Conservation (phyloP, 2,113 vertebrate genomes). For the Sturnus vulgaris region DNA sequence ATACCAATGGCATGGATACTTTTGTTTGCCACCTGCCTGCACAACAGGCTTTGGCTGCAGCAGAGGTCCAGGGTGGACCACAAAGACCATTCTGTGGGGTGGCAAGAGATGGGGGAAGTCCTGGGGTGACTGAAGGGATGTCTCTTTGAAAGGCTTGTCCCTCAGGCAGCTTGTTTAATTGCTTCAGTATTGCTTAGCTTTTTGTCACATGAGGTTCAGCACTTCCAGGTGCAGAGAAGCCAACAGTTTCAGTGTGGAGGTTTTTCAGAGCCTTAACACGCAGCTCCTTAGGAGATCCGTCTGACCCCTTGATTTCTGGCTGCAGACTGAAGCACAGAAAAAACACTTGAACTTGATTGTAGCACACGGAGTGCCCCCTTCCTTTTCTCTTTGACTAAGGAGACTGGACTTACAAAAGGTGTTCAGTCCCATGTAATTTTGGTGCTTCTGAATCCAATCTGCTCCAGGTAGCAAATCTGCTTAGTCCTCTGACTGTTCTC, state of each 20-base stretch:
- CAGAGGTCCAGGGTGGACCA: neutral
- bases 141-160: neutral
- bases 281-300: neutral
- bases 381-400: neutral
- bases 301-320: neutral
- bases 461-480: neutral
- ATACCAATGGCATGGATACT: neutral
- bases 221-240: neutral
- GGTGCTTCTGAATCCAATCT: neutral
- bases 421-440: neutral
- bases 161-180: neutral
- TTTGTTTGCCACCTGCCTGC: neutral
- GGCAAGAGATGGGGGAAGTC: neutral
- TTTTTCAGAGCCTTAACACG: neutral
- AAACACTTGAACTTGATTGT: neutral
- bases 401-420: neutral
- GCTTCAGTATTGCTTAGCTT: neutral
- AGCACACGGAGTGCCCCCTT: neutral
- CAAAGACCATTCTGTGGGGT: neutral
- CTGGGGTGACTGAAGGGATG: fast-evolving
- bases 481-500: neutral
- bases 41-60: neutral
- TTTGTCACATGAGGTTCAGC: neutral
- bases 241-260: neutral
- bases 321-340: neutral